These are phyloP conservation scores for Morinoia aosen DNA, from an alignment of 2,888 invertebrate genomes.

Conservation along the genomic window DNA sequence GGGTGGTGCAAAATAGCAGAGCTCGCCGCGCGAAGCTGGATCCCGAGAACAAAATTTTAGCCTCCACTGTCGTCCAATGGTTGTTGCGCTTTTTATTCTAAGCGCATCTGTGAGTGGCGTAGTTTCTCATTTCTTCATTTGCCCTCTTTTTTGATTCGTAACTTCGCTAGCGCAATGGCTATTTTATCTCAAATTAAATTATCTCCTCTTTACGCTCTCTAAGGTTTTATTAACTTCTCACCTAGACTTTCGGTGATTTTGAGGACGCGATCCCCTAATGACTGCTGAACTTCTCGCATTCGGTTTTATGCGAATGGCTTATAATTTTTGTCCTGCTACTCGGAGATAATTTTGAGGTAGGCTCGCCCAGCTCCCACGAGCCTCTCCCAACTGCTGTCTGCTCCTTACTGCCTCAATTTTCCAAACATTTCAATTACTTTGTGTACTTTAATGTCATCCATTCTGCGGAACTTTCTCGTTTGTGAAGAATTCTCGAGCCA, in stretches of 20 bases:
- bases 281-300: constrained; percentile 44
- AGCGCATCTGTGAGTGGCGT: background rate
- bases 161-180: background rate
- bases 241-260: background rate
- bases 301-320: constrained; percentile 48
- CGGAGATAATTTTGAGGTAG: constrained; percentile 19
- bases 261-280: constrained; percentile 38
- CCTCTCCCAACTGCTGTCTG: background rate
- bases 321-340: constrained; percentile 8
- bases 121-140: background rate
- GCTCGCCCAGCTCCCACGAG: background rate
- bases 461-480: background rate
- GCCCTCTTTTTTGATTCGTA: background rate
- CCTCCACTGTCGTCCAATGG: background rate
- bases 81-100: background rate
- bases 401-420: background rate
- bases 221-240: background rate
- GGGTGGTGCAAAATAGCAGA: background rate
- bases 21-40: background rate
- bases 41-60: background rate
- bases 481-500: background rate
- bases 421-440: background rate
- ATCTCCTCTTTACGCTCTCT: background rate
- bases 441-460: background rate
- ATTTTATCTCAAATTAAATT: background rate